Base-by-base conservation (phyloP, 2,888 invertebrate species). In the Ophion ellenae region DNA sequence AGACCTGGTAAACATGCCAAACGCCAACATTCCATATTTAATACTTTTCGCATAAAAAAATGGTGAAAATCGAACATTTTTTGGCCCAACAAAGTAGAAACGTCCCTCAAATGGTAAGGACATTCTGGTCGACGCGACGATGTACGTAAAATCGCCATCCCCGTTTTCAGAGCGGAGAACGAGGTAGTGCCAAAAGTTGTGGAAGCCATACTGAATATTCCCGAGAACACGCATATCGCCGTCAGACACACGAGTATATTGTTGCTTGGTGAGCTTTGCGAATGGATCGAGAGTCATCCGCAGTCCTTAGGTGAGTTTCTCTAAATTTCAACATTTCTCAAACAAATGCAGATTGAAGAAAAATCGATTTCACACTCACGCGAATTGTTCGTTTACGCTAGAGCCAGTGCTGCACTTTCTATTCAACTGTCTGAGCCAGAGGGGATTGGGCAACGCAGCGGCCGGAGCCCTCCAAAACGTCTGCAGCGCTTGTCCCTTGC, bases 151-250 rank as follows among this genome's bases (percentile, higher is more conserved):
- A 20, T 79, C 75, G 79, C 81, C 53, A 78, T 85, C 90, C 83
- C 32, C 87, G 73, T 81, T 93, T 94, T 64, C 93, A 98, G 98
- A 32, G 97, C 97, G 86, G 99, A 99, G 94, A 97, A 97, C 91
- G 97, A 98, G 89, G 97, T 98, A 74, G 98, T 99, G 78, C 98
- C 99, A 14, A 97, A 98, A 94, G 98, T 99, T 45, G 97, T 99
- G 14, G 97, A 98, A 93, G 98, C 98, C 17, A 98, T 99, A 86
- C 94, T 99, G 61, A 96, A 96, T 88, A 96, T 99, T 92, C 98
- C 98, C 0, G 96, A 96, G 89, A 95, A 95, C 85, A 96, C 96
- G 45, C 99, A 99, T 93, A 95, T 97, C 47, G 98, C 98, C 0
- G 98, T 99, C 0, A 96, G 97, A 81, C 97, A 97, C 93, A 99